Evolutionary conservation across 2,888 invertebrate genomes (phyloP).

Genomic region (Euplexia lucipara): DNA sequence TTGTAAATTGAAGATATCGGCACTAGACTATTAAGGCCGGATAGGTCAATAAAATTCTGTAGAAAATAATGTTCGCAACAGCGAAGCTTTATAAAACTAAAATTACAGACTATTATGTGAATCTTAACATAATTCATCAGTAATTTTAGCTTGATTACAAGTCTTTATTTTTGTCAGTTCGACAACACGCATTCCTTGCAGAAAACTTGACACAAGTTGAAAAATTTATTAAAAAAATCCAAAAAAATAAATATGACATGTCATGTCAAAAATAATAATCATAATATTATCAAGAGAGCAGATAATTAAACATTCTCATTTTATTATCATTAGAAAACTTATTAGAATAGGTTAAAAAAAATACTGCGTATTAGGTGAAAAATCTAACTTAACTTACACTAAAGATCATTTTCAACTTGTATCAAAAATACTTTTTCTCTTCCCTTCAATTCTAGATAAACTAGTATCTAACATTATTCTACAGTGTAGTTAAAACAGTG

Average conservation of each 20-base stretch:
- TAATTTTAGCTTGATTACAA: slow-evolving; percentile 50
- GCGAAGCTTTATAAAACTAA: slow-evolving; percentile 40
- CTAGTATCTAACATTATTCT: slow-evolving; percentile 44
- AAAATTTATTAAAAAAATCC: slow-evolving; percentile 25
- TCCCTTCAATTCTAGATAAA: slow-evolving; percentile 21
- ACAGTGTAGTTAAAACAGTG: slow-evolving; percentile 60
- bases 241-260: slow-evolving; percentile 21
- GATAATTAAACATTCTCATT: slow-evolving; percentile 6
- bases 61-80: slow-evolving; percentile 34
- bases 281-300: background rate
- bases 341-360: slow-evolving; percentile 30
- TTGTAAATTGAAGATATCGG: background rate
- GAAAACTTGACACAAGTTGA: slow-evolving; percentile 55
- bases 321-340: slow-evolving; percentile 7
- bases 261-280: slow-evolving; percentile 28
- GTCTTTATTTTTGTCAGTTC: slow-evolving; percentile 49
- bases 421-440: slow-evolving; percentile 47
- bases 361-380: slow-evolving; percentile 31
- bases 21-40: background rate
- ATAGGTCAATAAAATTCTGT: slow-evolving; percentile 24
- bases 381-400: slow-evolving; percentile 42
- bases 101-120: slow-evolving; percentile 28
- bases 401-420: slow-evolving; percentile 52
- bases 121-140: slow-evolving; percentile 8
- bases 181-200: slow-evolving; percentile 35